A percentile compares a stretch with the other conserved stretches of the same genome.
phyloP scores from a whole-genome alignment of 2,888 invertebrate genomes.

The Argynnis bischoffii region DNA sequence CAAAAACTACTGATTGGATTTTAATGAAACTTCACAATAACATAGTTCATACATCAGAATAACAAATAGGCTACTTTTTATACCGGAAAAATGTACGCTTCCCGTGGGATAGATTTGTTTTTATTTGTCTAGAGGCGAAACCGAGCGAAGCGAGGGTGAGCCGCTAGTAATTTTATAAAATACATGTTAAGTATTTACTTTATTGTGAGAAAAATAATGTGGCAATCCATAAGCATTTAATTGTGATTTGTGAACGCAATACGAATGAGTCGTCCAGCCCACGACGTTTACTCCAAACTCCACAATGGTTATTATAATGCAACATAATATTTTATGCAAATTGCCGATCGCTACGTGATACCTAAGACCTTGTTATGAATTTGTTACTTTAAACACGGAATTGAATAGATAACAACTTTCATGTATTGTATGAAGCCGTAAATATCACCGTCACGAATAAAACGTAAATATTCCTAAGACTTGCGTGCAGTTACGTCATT shows the following conservation, averaged over 20 bases:
- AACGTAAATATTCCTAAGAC: conserved; percentile 1
- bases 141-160: too few relatives aligned
- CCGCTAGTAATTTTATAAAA: too few relatives aligned
- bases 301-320: conserved; percentile 11
- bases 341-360: conserved; percentile 13
- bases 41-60: too few relatives aligned
- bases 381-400: conserved; percentile 12
- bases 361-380: conserved; percentile 21
- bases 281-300: conserved; percentile 9
- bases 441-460: conserved; percentile 11
- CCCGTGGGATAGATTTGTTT: too few relatives aligned
- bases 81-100: too few relatives aligned
- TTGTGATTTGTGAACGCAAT: conserved; percentile 2
- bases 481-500: conserved; percentile 11
- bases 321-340: conserved; percentile 28
- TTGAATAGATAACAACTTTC: conserved; percentile 16
- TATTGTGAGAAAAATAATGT: too few relatives aligned
- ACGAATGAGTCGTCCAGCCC: conserved; percentile 10
- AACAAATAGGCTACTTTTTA: too few relatives aligned
- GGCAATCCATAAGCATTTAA: not conserved
- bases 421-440: conserved; percentile 23
- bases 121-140: too few relatives aligned
- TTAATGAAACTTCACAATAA: too few relatives aligned
- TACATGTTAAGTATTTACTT: too few relatives aligned
- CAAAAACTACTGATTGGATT: too few relatives aligned